Conservation (phyloP, 2,113 vertebrate species). For the Eretmochelys imbricata region DNA sequence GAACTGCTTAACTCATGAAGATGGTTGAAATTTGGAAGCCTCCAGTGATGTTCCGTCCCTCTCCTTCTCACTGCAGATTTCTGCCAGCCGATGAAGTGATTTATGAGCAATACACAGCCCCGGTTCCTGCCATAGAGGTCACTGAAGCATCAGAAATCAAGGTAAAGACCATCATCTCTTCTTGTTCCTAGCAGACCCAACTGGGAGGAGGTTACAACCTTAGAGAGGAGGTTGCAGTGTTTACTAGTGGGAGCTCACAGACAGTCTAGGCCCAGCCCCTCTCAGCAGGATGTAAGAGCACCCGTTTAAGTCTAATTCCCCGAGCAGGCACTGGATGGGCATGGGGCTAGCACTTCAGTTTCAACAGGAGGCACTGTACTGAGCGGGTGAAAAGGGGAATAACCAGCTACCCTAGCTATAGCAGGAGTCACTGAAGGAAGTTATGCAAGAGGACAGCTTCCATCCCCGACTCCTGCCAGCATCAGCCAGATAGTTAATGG, state of each 20-base stretch:
- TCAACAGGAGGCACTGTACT: neutral
- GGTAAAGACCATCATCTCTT: conserved; percentile 35
- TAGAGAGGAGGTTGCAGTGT: neutral
- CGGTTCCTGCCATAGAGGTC: conserved; percentile 67
- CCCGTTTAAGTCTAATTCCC: neutral
- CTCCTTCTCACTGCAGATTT: conserved; percentile 70
- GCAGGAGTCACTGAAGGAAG: neutral
- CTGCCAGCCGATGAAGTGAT: conserved; percentile 85
- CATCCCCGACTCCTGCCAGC: neutral
- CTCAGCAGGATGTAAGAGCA: neutral
- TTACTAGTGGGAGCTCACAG: neutral
- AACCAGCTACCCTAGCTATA: neutral
- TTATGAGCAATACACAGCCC: conserved; percentile 74
- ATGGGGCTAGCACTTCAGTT: neutral
- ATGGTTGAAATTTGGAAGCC: neutral
- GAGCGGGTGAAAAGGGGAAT: neutral
- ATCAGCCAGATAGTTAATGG: neutral
- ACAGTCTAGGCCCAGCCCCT: neutral
- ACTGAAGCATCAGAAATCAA: neutral
- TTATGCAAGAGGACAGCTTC: neutral
- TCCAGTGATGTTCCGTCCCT: neutral
- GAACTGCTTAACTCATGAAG: neutral
- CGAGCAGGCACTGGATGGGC: neutral
- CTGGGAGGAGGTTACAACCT: neutral
- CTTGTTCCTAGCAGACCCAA: neutral